A percentile compares a stretch with the other conserved stretches of the same genome.
Conservation (phyloP, 2,797 vertebrate species). For the Peromyscus eremicus region DNA sequence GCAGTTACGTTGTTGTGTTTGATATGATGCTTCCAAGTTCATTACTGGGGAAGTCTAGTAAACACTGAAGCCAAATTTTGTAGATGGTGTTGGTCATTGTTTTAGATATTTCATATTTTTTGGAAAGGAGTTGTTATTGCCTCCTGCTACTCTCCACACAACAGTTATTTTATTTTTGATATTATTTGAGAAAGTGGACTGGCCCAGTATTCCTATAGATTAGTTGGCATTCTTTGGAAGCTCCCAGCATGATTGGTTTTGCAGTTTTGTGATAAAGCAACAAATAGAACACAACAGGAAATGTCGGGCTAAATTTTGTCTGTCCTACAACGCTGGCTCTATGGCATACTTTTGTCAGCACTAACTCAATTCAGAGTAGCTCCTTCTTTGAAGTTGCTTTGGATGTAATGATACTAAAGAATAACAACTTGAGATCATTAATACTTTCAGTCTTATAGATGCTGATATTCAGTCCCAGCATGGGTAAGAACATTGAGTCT, state of each 20-base stretch:
- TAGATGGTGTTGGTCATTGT: neutral
- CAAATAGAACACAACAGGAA: neutral
- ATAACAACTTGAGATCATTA: constrained; percentile 8
- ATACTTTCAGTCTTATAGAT: constrained; percentile 43
- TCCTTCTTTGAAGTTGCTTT: constrained; percentile 2
- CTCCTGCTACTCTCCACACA: neutral
- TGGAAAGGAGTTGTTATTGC: constrained; percentile 3
- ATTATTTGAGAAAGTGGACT: constrained; percentile 30
- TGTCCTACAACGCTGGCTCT: neutral
- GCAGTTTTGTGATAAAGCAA: neutral
- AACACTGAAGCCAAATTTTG: neutral
- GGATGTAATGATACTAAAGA: neutral
- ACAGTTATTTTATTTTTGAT: neutral
- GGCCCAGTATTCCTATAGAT: neutral
- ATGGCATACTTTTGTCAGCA: neutral
- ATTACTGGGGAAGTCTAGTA: neutral
- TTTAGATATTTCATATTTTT: constrained; percentile 3
- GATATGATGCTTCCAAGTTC: neutral
- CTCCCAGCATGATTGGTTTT: neutral
- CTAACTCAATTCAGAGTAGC: neutral
- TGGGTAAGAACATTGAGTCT: neutral
- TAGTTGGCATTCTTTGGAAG: neutral
- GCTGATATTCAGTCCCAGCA: neutral
- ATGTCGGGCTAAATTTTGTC: neutral
- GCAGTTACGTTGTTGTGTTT: neutral